These are phyloP conservation scores for Sminthurides bifidus DNA, from an alignment of 1,140 invertebrate species.

Conservation along the genomic window DNA sequence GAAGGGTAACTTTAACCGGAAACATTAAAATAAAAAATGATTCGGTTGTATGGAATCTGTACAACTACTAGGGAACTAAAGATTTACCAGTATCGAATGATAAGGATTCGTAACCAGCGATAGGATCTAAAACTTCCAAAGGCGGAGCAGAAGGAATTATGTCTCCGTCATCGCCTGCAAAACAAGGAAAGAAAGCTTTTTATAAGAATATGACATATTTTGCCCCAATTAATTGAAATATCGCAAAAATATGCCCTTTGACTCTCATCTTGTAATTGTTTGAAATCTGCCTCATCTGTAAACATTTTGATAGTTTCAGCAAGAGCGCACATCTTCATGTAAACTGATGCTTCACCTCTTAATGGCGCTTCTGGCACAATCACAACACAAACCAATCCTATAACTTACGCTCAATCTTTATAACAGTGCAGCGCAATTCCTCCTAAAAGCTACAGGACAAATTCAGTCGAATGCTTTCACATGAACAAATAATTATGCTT, in stretches of 20 bases:
- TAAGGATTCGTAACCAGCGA: slow-evolving; percentile 41
- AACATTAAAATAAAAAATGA: not conserved
- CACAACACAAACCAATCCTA: too few species aligned
- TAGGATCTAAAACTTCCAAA: slow-evolving; percentile 37
- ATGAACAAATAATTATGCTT: too few species aligned
- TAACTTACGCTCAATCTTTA: too few species aligned
- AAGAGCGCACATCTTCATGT: too few species aligned
- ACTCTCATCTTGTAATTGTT: too few species aligned
- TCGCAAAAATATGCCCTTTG: not conserved
- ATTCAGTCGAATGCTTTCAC: too few species aligned
- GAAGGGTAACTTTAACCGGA: not conserved
- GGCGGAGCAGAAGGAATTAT: slow-evolving; percentile 40
- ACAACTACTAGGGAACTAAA: not conserved
- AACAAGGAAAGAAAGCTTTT: slow-evolving; percentile 6
- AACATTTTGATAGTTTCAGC: too few species aligned
- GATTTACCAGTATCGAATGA: slow-evolving; percentile 41
- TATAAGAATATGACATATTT: not conserved
- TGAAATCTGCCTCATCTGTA: too few species aligned
- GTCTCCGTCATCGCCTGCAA: slow-evolving; percentile 30
- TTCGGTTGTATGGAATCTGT: not conserved
- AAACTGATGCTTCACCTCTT: too few species aligned
- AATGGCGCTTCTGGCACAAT: too few species aligned
- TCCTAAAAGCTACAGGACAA: too few species aligned
- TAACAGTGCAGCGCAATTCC: too few species aligned
- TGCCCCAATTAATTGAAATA: not conserved